phyloP scores from a whole-genome alignment of 1,140 invertebrate genomes.

The Bombus soroeensis region DNA sequence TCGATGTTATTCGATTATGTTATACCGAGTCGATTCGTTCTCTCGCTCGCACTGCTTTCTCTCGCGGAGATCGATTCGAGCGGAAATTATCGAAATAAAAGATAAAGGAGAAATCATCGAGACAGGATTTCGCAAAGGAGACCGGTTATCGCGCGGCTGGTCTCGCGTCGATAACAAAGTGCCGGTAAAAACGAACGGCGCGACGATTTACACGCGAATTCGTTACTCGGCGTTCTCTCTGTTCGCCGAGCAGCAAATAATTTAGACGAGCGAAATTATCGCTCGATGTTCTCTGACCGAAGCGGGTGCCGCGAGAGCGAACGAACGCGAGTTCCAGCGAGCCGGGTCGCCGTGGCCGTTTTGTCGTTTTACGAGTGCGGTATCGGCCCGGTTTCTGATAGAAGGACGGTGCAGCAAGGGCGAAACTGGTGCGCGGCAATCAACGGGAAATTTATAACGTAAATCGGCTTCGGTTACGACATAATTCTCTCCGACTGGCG shows the following conservation, averaged over 20 bases:
- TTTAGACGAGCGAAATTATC: neutral
- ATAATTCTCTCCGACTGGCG: conserved; percentile 25
- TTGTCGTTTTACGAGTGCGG: conserved; percentile 16
- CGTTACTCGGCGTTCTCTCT: neutral
- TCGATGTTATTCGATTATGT: too few species aligned
- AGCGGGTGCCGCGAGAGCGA: neutral
- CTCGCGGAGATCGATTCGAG: too few species aligned
- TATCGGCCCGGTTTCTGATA: conserved; percentile 2
- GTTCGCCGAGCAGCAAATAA: neutral
- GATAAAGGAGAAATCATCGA: neutral
- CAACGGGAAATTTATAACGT: conserved; percentile 6
- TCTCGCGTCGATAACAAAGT: too few species aligned
- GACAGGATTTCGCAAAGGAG: too few species aligned
- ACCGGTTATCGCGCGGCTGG: neutral
- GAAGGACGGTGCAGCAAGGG: neutral
- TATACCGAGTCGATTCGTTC: too few species aligned
- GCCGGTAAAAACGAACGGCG: neutral
- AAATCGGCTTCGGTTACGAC: conserved; percentile 29
- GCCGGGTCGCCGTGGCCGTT: neutral
- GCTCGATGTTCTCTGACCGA: too few species aligned
- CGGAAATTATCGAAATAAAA: too few species aligned
- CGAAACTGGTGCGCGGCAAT: conserved; percentile 9
- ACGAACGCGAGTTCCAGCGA: neutral
- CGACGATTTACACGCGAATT: neutral
- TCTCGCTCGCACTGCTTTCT: too few species aligned